These are phyloP conservation scores for Phoeniculus purpureus DNA, from an alignment of 2,797 vertebrate species.

Conservation along the genomic window DNA sequence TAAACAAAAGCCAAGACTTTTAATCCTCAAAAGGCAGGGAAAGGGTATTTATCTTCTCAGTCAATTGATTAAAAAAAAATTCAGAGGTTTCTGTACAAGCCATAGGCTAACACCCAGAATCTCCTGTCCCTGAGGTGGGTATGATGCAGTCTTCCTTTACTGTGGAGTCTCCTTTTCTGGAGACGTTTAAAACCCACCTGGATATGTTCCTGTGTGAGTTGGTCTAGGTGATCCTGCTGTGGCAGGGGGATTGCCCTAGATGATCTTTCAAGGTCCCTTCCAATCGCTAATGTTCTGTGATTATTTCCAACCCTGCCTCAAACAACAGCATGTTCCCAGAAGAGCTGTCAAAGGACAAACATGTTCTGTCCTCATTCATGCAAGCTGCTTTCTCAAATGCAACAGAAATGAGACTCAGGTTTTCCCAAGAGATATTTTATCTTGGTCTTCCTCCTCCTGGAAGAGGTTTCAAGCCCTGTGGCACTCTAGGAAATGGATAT, in stretches of 20 bases:
- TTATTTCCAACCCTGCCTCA: too few relatives aligned
- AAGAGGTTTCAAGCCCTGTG: neutral
- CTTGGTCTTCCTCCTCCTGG: neutral
- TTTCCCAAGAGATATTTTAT: neutral
- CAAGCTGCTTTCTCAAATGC: neutral
- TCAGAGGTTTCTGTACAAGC: neutral
- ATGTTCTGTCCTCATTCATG: neutral
- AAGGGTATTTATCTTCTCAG: neutral
- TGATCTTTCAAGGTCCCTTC: too few relatives aligned
- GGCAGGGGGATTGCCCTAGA: neutral
- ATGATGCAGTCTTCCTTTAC: neutral
- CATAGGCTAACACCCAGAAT: neutral
- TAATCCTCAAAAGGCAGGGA: neutral
- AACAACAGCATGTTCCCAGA: too few relatives aligned
- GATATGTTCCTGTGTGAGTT: too few relatives aligned
- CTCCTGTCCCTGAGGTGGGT: neutral
- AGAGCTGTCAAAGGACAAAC: neutral
- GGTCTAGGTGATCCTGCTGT: neutral
- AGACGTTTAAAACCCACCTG: too few relatives aligned
- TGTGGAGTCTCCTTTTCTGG: too few relatives aligned
- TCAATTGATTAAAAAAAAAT: neutral
- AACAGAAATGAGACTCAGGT: neutral
- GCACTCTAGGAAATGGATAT: neutral
- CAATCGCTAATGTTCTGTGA: too few relatives aligned
- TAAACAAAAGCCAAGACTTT: neutral